These are phyloP conservation scores for Gallinago media DNA, from an alignment of 2,113 vertebrate species.

Conservation along the genomic window DNA sequence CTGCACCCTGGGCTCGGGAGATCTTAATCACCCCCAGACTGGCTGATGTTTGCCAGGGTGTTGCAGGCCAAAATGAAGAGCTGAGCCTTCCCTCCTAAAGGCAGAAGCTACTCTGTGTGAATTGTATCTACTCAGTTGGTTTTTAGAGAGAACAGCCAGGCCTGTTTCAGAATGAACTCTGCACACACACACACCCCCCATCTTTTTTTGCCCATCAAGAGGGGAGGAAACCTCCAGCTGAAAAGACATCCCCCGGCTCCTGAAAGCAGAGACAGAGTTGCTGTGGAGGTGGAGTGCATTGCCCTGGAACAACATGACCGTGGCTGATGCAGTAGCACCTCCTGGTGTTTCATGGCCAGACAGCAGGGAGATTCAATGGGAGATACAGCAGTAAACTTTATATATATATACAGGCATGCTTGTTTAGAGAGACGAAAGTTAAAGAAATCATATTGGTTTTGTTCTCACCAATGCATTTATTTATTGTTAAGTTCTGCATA, in stretches of 20 bases:
- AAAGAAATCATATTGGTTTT: background rate
- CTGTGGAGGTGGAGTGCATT: background rate
- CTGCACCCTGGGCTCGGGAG: background rate
- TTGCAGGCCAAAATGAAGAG: background rate
- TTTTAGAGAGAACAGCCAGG: background rate
- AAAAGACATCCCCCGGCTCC: background rate
- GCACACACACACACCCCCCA: too few species aligned
- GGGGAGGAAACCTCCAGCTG: background rate
- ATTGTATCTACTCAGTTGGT: background rate
- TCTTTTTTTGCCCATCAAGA: background rate
- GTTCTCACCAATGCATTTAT: background rate
- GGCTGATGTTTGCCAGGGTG: background rate
- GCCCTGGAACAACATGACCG: rapidly evolving
- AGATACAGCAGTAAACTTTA: background rate
- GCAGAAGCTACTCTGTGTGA: background rate
- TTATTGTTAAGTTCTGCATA: background rate
- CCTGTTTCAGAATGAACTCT: background rate
- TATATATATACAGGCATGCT: background rate
- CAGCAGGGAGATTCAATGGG: background rate
- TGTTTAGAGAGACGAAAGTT: background rate
- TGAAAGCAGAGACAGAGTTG: background rate
- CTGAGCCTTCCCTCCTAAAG: background rate
- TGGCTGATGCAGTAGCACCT: background rate
- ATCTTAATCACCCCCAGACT: background rate
- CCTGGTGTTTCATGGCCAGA: background rate